Base-by-base conservation (phyloP, 92 coral and sea anemone species). In the Diadumene lineata region DNA sequence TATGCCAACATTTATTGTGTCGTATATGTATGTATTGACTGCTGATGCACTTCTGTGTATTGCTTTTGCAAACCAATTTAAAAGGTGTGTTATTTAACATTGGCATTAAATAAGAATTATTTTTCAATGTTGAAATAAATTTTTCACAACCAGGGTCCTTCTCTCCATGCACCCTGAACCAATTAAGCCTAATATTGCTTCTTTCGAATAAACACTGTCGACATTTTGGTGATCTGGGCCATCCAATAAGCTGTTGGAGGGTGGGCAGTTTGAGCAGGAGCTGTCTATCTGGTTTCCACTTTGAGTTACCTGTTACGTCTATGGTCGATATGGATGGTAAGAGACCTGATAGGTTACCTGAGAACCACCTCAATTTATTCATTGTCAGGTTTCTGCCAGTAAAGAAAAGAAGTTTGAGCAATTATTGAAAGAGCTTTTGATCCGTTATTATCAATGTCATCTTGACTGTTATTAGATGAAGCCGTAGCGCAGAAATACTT, bases 241-340 rank as follows among this genome's bases (percentile, higher is more conserved):
- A 26, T 21, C 86, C 86, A 0, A 28, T 66, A 8, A 82, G 34
- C 38, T 34, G 61, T 68, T 34, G 65, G 72, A 82, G 86, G 76
- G 56, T 75, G 72, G 76, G 86, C 76, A 82, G 43, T 11, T 68
- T 22, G 8, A 82, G 25, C 1, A 75, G n/a, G n/a, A n/a, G 31
- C 38, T 43, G 29, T 69, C 68, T 70, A 51, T 74, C 65, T 34
- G 86, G 86, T 57, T 67, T 75, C 86, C 81, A 75, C 22, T 61
- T 17, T 26, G 25, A 21, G 53, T 66, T 82, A 22, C 76, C 76
- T 28, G 77, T 68, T 11, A 58, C 60, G 31, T 75, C 72, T 2
- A 82, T 60, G 31, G 57, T 32, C 57, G 50, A 43, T 0, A 82
- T 64, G 13, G 34, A 69, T 43, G 77, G 76, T 10, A 82, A 19